phyloP scores from a whole-genome alignment of 2,797 vertebrate genomes.

The Falco peregrinus region DNA sequence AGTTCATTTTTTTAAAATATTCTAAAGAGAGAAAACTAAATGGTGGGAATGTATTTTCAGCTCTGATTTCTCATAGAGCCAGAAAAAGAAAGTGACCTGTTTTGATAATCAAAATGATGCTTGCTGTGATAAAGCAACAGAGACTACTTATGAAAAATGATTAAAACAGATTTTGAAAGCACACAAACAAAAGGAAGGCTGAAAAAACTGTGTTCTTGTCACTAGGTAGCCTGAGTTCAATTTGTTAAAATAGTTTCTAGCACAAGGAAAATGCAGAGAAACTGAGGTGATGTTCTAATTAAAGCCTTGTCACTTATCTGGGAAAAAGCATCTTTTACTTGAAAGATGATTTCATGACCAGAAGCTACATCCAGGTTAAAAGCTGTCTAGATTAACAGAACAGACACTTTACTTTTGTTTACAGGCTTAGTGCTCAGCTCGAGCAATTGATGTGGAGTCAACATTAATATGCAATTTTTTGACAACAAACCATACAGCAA shows the following conservation, averaged over 20 bases:
- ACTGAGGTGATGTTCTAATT: slow-evolving; percentile 3
- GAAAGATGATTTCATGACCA: neutral
- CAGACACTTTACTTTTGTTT: neutral
- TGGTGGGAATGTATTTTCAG: neutral
- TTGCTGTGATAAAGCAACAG: neutral
- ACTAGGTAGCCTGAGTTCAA: neutral
- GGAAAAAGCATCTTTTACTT: neutral
- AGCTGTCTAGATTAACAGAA: neutral
- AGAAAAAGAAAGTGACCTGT: neutral
- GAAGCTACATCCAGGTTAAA: neutral
- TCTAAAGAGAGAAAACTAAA: neutral
- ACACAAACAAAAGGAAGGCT: neutral
- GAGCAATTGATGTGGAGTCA: neutral
- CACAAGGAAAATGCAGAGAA: neutral
- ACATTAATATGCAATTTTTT: neutral
- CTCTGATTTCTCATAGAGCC: neutral
- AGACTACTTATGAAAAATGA: neutral
- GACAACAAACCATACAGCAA: neutral
- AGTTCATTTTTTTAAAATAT: neutral
- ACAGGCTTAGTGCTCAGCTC: neutral
- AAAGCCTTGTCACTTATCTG: neutral
- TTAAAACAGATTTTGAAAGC: slow-evolving; percentile 20
- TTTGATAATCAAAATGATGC: neutral
- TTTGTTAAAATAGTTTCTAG: neutral
- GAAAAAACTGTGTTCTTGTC: neutral